Evolutionary conservation across 2,113 vertebrate species (phyloP), one percentile per base, ranked within the genome.

Genomic region (Columba janthina): DNA sequence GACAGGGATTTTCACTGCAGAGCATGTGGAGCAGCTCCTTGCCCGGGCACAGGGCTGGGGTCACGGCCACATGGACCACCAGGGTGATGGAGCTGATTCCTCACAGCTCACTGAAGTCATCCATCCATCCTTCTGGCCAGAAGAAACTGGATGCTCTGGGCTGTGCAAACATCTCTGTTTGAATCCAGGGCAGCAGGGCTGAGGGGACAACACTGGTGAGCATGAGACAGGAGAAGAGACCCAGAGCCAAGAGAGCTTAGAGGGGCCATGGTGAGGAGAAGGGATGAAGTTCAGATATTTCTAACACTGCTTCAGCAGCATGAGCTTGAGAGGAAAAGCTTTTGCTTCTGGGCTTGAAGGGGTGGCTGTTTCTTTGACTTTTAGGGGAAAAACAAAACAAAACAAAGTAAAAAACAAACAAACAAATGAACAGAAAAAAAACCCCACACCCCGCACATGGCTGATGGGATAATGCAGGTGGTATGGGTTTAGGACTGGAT

Each of bases 191-290:
- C 56, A 58, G n/a, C 5, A 21, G 28, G 29, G 24, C 6, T 32
- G 50, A 34, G 40, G 31, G 31, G 19, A 10, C 29, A 73, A 0
- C 0, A 0, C 62, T 54, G 38, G 24, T 5, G 4, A 34, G 32
- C 74, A 5, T 7, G 42, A 26, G 51, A 38, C 44, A 46, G 48
- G n/a, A 53, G 61, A 84, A 72, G 24, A 38, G 32, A 46, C 10
- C 5, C 34, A 38, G 48, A 65, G 11, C 24, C 15, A 31, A 25
- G 66, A 36, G 46, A 29, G 12, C 8, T 4, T 6, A 11, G 22
- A 73, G 28, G n/a, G 36, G 7, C 44, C 7, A 0, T 31, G 64
- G 12, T 6, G 32, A 72, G 64, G 15, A 19, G 17, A 40, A 48
- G 8, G 22, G 17, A 13, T 29, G 6, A 32, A 14, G 4, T 42